These are phyloP conservation scores for Orchesella cincta DNA, from an alignment of 1,140 invertebrate species.

Conservation along the genomic window DNA sequence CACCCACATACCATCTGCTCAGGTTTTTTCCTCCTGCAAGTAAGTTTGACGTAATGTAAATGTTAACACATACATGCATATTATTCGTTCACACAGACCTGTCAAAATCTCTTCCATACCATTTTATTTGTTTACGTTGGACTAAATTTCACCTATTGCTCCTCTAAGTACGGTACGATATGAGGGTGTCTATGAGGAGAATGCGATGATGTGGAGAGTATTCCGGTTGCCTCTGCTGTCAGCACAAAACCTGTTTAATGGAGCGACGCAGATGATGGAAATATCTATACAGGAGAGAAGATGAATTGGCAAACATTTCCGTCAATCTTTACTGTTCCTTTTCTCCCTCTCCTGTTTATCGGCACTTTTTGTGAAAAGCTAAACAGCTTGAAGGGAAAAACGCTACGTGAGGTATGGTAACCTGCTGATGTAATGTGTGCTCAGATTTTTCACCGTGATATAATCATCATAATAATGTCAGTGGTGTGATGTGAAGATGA, in stretches of 20 bases:
- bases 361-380: slow-evolving; percentile 6
- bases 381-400: slow-evolving; percentile 27
- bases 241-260: slow-evolving; percentile 29
- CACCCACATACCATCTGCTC: background rate
- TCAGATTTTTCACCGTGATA: background rate
- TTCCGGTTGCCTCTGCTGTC: slow-evolving; percentile 22
- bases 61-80: no score
- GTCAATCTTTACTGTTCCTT: slow-evolving; percentile 5
- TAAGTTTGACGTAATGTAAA: slow-evolving; percentile 1
- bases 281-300: slow-evolving; percentile 13
- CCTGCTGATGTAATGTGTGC: slow-evolving; percentile 8
- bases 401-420: background rate
- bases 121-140: slow-evolving; percentile 9
- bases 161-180: no score
- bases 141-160: slow-evolving; percentile 9
- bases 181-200: no score
- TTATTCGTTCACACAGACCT: background rate
- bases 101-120: background rate
- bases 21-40: background rate
- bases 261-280: slow-evolving; percentile 20
- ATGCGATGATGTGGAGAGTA: background rate
- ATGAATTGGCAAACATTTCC: slow-evolving; percentile 28
- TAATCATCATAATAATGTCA: slow-evolving; percentile 4
- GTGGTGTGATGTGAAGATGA: background rate
- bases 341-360: background rate